phyloP scores from a whole-genome alignment of 2,113 vertebrate species.

The Myocastor coypus region DNA sequence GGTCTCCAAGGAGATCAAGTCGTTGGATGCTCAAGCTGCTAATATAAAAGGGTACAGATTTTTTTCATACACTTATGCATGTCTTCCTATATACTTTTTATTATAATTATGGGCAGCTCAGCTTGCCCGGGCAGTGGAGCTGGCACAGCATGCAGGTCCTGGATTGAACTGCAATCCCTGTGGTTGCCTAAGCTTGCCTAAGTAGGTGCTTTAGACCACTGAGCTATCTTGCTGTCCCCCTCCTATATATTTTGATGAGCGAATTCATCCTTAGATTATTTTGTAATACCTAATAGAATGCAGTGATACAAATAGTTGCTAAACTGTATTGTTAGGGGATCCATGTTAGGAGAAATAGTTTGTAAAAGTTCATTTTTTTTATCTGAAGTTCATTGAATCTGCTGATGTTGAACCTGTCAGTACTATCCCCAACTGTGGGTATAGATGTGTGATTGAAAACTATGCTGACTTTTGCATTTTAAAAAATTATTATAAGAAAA shows the following conservation, averaged over 20 bases:
- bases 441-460: not conserved
- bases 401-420: not conserved
- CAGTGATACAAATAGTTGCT: not conserved
- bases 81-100: not conserved
- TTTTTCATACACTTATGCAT: not conserved
- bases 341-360: not conserved
- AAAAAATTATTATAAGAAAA: not conserved
- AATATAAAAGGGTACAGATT: not conserved
- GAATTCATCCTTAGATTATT: not conserved
- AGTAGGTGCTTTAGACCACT: too few relatives aligned
- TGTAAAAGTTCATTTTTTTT: not conserved
- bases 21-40: not conserved
- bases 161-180: too few relatives aligned
- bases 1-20: not conserved
- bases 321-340: not conserved
- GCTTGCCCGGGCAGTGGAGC: too few relatives aligned
- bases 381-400: not conserved
- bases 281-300: not conserved
- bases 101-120: too few relatives aligned
- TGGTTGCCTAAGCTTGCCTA: too few relatives aligned
- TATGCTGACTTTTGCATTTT: not conserved
- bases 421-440: not conserved
- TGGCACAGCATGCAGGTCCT: too few relatives aligned
- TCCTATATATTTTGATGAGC: not conserved
- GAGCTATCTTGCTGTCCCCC: too few relatives aligned